Base-by-base conservation (phyloP, 2,888 invertebrate genomes). In the Ferrisia virgata region DNA sequence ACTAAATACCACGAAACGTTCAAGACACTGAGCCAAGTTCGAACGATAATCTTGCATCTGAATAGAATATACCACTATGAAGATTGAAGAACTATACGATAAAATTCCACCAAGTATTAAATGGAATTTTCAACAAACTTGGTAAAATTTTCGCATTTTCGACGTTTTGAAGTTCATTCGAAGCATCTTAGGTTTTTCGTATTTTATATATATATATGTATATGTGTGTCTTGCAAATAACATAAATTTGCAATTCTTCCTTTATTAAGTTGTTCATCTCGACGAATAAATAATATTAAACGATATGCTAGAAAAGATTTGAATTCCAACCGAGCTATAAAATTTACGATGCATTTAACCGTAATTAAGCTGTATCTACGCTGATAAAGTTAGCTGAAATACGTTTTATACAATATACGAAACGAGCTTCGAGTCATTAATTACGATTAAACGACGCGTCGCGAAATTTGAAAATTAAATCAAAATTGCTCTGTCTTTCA, bases 391-490 rank as follows among this genome's bases (percentile, higher is more conserved):
- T 64, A 64, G 28, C 2, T 1, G 64, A 64, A 64, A 64, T 64
- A 28, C 64, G 28, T 64, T 64, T n/a, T n/a, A n/a, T n/a, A n/a
- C n/a, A n/a, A n/a, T 15, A 64, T 28, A 64, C 13, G 64, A 64
- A 64, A 64, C 28, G 28, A 64, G 64, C 64, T 64, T 11, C 11
- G 5, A 64, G 11, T 64, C 64, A 64, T 64, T 64, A 64, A 64
- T 64, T 64, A 64, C 64, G 64, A 64, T 64, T 64, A 64, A 28
- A 64, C 64, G 64, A 64, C 64, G 64, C 64, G 28, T 15, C 64
- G 64, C 28, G 64, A 64, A 64, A 64, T 64, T 64, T 64, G 28
- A 64, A 64, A 28, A 64, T 64, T 64, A 64, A 64, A 64, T 64
- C 64, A 64, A 64, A 64, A 64, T 64, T 64, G 64, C 18, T 4